Evolutionary conservation across 2,797 vertebrate genomes (phyloP).

Genomic region (Pseudochirops cupreus): DNA sequence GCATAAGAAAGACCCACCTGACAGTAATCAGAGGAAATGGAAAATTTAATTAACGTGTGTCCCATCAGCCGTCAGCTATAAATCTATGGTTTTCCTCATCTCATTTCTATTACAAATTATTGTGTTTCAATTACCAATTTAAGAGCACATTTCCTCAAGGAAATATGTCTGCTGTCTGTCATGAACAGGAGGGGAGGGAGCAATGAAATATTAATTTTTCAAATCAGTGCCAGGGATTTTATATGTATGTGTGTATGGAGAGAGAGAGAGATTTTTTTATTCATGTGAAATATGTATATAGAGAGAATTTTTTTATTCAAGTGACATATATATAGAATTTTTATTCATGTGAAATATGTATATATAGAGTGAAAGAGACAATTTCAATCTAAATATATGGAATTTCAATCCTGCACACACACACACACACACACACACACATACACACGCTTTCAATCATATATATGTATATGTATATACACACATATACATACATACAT

Average conservation of each 20-base stretch:
- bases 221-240: background rate
- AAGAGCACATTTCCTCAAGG: slow-evolving; percentile 77
- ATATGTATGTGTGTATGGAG: background rate
- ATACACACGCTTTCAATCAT: background rate
- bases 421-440: too few species aligned
- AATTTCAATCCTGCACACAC: background rate
- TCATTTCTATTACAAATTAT: slow-evolving; percentile 61
- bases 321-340: background rate
- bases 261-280: too few species aligned
- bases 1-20: slow-evolving; percentile 27
- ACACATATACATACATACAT: too few species aligned
- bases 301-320: background rate
- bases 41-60: slow-evolving; percentile 78
- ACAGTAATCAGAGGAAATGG: slow-evolving; percentile 72
- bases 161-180: slow-evolving; percentile 68
- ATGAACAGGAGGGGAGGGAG: slow-evolving; percentile 65
- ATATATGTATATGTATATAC: background rate
- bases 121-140: slow-evolving; percentile 72
- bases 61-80: slow-evolving; percentile 67
- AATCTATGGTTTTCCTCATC: slow-evolving; percentile 66
- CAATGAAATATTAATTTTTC: slow-evolving; percentile 71
- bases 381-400: background rate
- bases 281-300: background rate
- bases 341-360: background rate
- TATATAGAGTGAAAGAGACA: background rate